Conservation (phyloP, 2,113 vertebrate species). For the Cryptotis parvus region DNA sequence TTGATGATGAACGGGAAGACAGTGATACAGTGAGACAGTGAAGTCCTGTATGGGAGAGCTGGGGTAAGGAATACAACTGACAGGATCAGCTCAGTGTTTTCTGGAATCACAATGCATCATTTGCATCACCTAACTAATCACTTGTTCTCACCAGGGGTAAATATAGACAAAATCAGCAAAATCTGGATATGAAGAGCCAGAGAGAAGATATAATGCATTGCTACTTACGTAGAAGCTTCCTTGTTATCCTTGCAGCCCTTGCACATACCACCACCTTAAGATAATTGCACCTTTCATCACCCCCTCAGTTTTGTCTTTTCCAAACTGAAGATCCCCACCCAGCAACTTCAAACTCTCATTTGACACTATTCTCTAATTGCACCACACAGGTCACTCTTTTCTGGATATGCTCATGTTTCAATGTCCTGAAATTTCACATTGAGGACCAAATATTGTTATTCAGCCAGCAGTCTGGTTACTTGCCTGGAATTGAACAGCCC, state of each 20-base stretch:
- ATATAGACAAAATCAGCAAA: not conserved
- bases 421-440: not conserved
- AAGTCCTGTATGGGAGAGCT: not conserved
- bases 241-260: not conserved
- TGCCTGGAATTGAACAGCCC: slow-evolving; percentile 14
- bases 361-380: not conserved
- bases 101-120: not conserved
- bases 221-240: slow-evolving; percentile 1
- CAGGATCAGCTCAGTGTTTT: slow-evolving; percentile 28
- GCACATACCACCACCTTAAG: not conserved
- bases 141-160: not conserved
- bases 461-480: not conserved
- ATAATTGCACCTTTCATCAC: not conserved
- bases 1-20: no score
- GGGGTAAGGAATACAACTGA: not conserved
- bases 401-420: not conserved
- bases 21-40: no score
- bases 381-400: not conserved
- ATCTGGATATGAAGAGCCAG: not conserved
- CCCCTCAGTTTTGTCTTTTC: not conserved
- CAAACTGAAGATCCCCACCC: not conserved
- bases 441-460: not conserved
- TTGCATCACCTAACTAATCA: not conserved
- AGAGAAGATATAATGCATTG: not conserved
- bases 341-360: not conserved